Conservation (phyloP, 2,888 invertebrate genomes). For the Notocelia uddmanniana region DNA sequence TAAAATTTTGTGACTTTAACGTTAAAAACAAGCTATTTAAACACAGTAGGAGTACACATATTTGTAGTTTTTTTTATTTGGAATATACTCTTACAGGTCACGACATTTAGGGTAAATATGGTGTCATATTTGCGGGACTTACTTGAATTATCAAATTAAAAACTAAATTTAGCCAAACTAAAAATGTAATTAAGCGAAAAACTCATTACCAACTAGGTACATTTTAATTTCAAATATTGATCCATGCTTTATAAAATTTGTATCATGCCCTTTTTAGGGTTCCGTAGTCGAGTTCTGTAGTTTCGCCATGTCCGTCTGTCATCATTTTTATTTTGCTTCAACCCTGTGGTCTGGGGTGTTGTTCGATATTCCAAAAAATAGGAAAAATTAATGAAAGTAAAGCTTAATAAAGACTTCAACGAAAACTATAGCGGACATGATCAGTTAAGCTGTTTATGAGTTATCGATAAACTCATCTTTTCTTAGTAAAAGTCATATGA, state of each 20-base stretch:
- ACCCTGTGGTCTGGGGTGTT: too few species aligned
- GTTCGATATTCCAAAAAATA: too few species aligned
- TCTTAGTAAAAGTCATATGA: too few species aligned
- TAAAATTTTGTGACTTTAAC: conserved; percentile 19
- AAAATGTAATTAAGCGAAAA: neutral
- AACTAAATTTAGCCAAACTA: neutral
- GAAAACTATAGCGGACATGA: too few species aligned
- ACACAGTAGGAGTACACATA: neutral
- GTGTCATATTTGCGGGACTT: neutral
- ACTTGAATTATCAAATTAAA: neutral
- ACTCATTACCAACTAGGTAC: neutral
- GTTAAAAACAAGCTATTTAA: neutral
- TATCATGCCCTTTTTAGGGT: neutral
- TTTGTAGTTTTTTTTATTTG: too few species aligned
- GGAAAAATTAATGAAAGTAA: too few species aligned
- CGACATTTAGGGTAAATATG: neutral
- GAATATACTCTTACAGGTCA: neutral
- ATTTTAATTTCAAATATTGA: neutral
- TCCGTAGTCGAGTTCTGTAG: too few species aligned
- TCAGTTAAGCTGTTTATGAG: too few species aligned
- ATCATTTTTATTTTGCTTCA: too few species aligned
- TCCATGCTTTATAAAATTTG: neutral
- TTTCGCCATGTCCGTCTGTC: too few species aligned
- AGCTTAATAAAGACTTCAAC: too few species aligned
- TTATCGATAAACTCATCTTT: too few species aligned